Base-by-base conservation (phyloP, 2,888 invertebrate genomes). In the Epistrophella euchroma region DNA sequence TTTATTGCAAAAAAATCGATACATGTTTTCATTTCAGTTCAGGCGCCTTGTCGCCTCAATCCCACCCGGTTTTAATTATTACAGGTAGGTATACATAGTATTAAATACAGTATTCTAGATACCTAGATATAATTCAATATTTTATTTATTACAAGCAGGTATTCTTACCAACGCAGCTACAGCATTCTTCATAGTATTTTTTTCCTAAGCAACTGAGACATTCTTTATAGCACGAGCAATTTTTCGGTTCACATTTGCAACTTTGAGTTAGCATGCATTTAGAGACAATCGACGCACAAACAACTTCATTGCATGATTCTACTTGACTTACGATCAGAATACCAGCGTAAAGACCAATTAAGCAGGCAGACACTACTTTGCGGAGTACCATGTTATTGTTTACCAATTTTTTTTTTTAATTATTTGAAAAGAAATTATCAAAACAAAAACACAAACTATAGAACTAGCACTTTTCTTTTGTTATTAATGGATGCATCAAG, bases 261-360 rank as follows among this genome's bases (percentile, higher is more conserved):
- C 98, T 97, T 92, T 98, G 97, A 15, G 98, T 98, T 88, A 99
- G 93, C 95, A 98, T 96, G 92, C 99, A 99, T 93, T 98, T 98
- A 90, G 98, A 98, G 66, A 99, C 99, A 73, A 98, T 96, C 90
- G 98, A 97, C 25, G 97, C 98, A 93, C 99, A 99, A 75, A 98
- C 96, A 35, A 97, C 97, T 93, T 98, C 98, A 92, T 98, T 98
- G 92, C 98, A 98, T 50, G 93, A 91, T 75, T 91, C 88, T 43
- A 89, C 89, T 32, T 89, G 88, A 72, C 89, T 90, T 81, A 90
- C 89, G 84, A 91, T 90, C 73, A 90, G 89, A 19, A 90, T 88
- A 68, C 90, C 88, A 77, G 90, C 90, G 87, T 91, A 88, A 64
- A 89, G 75, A 71, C 91, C 45, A 17, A 86, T 5, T 15, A 86